These are phyloP conservation scores for Dinocampus coccinellae DNA, from an alignment of 2,888 invertebrate species.

Conservation along the genomic window DNA sequence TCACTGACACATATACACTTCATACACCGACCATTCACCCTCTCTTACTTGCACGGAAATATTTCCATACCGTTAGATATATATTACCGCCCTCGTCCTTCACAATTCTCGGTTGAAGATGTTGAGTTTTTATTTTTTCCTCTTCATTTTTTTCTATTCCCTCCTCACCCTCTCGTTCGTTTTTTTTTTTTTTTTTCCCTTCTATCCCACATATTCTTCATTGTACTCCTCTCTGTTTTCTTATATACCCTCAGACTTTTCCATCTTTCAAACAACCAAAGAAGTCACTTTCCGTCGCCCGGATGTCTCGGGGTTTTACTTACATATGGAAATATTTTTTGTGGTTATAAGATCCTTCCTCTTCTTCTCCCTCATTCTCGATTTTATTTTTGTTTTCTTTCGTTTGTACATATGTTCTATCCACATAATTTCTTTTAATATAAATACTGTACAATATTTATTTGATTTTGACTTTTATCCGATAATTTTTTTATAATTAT, in stretches of 20 bases:
- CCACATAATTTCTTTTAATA: neutral
- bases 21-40: neutral
- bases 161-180: too few species aligned
- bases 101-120: neutral
- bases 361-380: too few species aligned
- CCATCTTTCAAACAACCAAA: neutral
- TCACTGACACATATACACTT: slow-evolving; percentile 1
- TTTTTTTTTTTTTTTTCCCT: neutral
- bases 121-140: neutral
- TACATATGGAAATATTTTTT: slow-evolving; percentile 3
- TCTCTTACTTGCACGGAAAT: slow-evolving; percentile 30
- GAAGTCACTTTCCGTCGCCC: neutral
- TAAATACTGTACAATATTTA: neutral
- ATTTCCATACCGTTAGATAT: slow-evolving; percentile 22
- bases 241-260: neutral
- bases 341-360: neutral
- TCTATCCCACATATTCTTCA: too few species aligned
- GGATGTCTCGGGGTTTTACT: slow-evolving; percentile 6
- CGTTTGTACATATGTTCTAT: neutral
- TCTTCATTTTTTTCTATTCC: too few species aligned
- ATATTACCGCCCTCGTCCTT: neutral
- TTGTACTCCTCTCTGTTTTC: neutral
- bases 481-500: neutral
- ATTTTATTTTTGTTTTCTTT: slow-evolving; percentile 5
- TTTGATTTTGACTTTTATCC: neutral